Evolutionary conservation across 2,888 invertebrate species (phyloP).

Genomic region (Cryptus viduatorius): DNA sequence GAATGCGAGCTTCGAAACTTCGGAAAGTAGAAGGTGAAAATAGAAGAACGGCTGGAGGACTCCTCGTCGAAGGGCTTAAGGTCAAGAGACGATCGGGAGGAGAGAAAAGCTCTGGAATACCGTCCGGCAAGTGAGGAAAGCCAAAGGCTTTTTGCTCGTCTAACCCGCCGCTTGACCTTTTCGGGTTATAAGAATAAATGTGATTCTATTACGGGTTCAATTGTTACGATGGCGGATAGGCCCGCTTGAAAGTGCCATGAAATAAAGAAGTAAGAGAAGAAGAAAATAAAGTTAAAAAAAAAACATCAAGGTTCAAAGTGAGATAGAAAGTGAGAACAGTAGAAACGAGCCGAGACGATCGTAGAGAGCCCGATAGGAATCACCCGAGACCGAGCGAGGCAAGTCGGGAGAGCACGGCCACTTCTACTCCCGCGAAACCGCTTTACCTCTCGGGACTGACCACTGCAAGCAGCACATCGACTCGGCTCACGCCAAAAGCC

Average conservation of each 20-base stretch:
- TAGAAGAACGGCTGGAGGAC: not conserved
- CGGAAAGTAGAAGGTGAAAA: not conserved
- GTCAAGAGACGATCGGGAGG: constrained; percentile 59
- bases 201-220: constrained; percentile 85
- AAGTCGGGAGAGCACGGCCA: constrained; percentile 24
- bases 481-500: constrained; percentile 22
- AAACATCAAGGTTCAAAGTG: constrained; percentile 55
- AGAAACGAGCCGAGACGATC: constrained; percentile 44
- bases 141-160: constrained; percentile 58
- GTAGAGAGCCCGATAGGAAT: constrained; percentile 61
- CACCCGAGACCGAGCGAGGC: constrained; percentile 42
- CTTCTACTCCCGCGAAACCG: constrained; percentile 57
- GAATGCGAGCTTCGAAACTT: not conserved
- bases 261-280: constrained; percentile 38
- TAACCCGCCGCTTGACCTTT: constrained; percentile 81
- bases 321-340: constrained; percentile 50
- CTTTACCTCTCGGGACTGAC: constrained; percentile 35
- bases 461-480: constrained; percentile 43
- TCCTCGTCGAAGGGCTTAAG: constrained; percentile 60
- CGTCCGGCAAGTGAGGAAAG: constrained; percentile 59
- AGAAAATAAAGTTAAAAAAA: constrained; percentile 34
- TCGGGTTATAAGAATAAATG: constrained; percentile 85
- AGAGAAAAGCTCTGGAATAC: constrained; percentile 46
- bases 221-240: constrained; percentile 83
- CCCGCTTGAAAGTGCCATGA: constrained; percentile 65